phyloP scores from a whole-genome alignment of 2,113 vertebrate species.

The Neogale vison region DNA sequence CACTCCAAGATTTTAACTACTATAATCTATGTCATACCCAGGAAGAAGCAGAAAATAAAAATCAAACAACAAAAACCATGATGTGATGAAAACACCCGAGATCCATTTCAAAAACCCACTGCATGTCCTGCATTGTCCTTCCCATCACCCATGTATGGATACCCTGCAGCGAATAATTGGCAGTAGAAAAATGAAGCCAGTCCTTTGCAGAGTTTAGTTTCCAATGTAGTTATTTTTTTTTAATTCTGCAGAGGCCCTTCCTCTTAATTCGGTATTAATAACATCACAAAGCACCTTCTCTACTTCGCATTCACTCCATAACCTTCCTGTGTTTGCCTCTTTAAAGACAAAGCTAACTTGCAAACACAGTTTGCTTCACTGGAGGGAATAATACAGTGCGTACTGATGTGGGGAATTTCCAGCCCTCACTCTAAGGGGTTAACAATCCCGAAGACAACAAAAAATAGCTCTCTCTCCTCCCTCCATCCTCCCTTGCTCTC shows the following conservation, averaged over 20 bases:
- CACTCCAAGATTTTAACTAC: background rate
- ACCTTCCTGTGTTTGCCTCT: background rate
- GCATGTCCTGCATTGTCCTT: background rate
- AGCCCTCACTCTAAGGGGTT: constrained; percentile 29
- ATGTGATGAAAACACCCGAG: background rate
- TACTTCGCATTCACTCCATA: background rate
- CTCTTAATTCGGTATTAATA: background rate
- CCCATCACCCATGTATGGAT: background rate
- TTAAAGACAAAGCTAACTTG: constrained; percentile 56
- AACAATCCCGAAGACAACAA: background rate
- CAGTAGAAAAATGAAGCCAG: background rate
- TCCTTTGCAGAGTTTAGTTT: background rate
- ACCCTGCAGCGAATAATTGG: background rate
- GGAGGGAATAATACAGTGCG: background rate
- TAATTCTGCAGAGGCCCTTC: background rate
- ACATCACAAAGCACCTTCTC: background rate
- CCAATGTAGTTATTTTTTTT: background rate
- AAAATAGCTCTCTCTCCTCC: background rate
- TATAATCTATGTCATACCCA: background rate
- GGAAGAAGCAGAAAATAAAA: background rate
- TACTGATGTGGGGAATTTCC: background rate
- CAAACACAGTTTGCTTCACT: background rate
- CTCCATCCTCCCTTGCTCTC: background rate
- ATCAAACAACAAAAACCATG: background rate
- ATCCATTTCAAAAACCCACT: background rate